phyloP scores from a whole-genome alignment of 2,797 vertebrate genomes.

The Sternarchorhynchus goeldii region DNA sequence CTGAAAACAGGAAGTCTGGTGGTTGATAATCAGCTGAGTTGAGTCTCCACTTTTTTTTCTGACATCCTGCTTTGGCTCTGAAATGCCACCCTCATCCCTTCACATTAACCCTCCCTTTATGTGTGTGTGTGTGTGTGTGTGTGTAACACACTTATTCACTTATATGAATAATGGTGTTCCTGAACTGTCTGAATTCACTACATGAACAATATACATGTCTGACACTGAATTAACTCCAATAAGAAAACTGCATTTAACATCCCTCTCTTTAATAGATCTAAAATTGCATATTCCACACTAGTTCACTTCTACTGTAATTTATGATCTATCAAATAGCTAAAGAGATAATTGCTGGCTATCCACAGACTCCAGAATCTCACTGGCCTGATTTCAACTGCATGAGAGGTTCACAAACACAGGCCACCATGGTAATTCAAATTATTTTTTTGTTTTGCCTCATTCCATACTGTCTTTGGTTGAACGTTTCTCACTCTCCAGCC shows the following conservation, averaged over 20 bases:
- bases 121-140: too few species aligned
- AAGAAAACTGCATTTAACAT: background rate
- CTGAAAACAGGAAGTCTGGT: constrained; percentile 26
- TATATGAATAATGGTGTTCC: too few species aligned
- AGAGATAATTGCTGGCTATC: constrained; percentile 18
- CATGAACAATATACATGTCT: background rate
- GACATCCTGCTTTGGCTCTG: background rate
- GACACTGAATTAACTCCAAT: background rate
- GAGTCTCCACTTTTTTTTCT: background rate
- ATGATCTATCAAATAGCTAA: background rate
- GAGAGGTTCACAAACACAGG: background rate
- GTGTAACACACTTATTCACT: too few species aligned
- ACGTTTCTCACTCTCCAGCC: background rate
- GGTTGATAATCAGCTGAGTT: constrained; percentile 9
- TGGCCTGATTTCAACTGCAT: background rate
- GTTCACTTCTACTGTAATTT: background rate
- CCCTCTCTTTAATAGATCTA: background rate
- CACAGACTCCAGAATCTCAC: background rate
- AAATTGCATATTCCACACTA: background rate
- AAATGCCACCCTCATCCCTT: background rate
- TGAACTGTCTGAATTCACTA: background rate
- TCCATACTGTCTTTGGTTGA: background rate
- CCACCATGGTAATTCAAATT: background rate
- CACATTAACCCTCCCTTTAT: background rate
- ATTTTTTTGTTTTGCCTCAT: background rate